Base-by-base conservation (phyloP, 2,113 vertebrate genomes). In the Proteles cristata region DNA sequence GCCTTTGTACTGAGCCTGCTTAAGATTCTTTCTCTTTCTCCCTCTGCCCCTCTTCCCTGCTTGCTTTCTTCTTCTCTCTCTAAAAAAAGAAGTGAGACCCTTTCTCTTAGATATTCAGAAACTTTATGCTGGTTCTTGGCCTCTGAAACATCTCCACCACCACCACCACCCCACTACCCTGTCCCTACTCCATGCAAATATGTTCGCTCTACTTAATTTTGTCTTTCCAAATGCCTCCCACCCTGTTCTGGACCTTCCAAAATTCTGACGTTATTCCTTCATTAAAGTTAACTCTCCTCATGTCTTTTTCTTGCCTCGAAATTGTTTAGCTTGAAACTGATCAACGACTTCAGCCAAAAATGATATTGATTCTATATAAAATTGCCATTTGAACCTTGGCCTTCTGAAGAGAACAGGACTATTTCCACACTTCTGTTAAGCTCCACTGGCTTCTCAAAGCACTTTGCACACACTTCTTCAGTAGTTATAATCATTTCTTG, bases 221-320 rank as follows among this genome's bases (percentile, higher is more conserved):
- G 17, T 50, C n/a, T 35, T 33, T 58, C 55, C 35, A 87, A 61
- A 53, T 2, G 14, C 25, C 0, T 66, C 65, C 39, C 21, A 50
- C 11, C 48, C 58, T 63, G 31, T 9, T 53, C 74, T n/a, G 5
- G 17, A 91, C 35, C 23, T 74, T 50, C 11, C 19, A 21, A 26
- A n/a, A 1, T 79, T 92, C 50, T 80, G 5, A 39, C 12, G 31
- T 66, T 28, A 48, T 61, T 43, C 45, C 15, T 15, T 8, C 11
- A 25, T 79, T 71, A 69, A 90, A n/a, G 31, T 58, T 11, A 92
- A 55, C 23, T n/a, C 28, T 45, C n/a, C 21, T 85, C n/a, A 63
- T 84, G 81, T 28, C 31, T 88, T 96, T 55, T 82, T 69, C 90
- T 90, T 82, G 43, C 15, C 28, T 88, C 84, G 65, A 95, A 69